phyloP scores from a whole-genome alignment of 1,140 invertebrate species.

The Holotrichia oblita region DNA sequence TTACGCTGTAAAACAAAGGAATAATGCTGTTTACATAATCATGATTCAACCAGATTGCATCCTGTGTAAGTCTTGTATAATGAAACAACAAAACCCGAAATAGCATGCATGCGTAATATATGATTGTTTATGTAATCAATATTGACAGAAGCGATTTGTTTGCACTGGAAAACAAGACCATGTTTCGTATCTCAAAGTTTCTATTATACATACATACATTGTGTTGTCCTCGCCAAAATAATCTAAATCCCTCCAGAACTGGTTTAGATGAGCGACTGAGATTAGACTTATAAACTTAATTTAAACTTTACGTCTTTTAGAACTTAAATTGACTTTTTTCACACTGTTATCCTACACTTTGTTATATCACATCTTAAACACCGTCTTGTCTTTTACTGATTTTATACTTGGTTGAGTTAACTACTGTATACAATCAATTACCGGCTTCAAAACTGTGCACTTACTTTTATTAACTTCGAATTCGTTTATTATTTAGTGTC shows the following conservation, averaged over 20 bases:
- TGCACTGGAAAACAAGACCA: background rate
- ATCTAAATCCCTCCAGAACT: background rate
- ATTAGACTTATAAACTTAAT: conserved; percentile 9
- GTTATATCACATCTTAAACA: background rate
- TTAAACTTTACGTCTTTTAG: conserved; percentile 9
- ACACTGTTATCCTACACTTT: background rate
- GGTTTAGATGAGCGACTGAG: background rate
- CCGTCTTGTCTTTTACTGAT: background rate
- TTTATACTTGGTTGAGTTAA: background rate
- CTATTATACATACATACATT: background rate
- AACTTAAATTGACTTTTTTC: conserved; percentile 13
- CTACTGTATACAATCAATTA: background rate
- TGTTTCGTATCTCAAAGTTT: background rate
- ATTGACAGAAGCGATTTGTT: conserved; percentile 16
- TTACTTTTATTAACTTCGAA: background rate
- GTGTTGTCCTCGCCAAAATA: no score
- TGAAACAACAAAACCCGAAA: background rate
- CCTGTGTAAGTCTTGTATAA: background rate
- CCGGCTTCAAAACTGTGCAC: background rate
- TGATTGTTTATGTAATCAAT: background rate
- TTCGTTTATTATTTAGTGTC: no score
- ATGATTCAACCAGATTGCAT: background rate
- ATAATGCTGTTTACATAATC: background rate
- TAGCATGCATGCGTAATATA: background rate
- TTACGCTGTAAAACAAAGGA: background rate